Evolutionary conservation across 2,113 vertebrate species (phyloP).

Genomic region (Chionomys nivalis): DNA sequence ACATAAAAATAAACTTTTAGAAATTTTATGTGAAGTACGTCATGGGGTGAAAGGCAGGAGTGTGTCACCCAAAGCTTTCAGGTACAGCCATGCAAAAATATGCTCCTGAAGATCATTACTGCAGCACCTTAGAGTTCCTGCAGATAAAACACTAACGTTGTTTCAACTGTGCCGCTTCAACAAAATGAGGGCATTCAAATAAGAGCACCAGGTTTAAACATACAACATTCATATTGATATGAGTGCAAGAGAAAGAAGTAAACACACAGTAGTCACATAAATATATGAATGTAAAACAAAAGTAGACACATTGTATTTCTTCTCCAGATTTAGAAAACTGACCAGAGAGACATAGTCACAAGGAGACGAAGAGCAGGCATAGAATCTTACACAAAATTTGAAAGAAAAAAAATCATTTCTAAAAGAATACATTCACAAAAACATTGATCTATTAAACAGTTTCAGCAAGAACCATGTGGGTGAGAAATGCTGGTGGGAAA

Average conservation of each 20-base stretch:
- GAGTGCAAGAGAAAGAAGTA: not conserved
- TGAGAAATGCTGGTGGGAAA: too few relatives aligned
- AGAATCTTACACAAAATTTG: too few relatives aligned
- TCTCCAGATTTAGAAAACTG: not conserved
- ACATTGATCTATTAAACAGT: not conserved
- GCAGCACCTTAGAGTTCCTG: not conserved
- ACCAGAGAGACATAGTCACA: not conserved
- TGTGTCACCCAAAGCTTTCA: not conserved
- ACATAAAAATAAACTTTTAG: not conserved
- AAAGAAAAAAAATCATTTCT: not conserved
- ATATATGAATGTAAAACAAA: not conserved
- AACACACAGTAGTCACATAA: not conserved
- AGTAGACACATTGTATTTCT: not conserved
- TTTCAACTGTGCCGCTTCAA: not conserved
- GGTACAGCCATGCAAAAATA: not conserved
- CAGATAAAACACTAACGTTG: not conserved
- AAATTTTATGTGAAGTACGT: not conserved
- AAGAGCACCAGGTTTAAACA: not conserved
- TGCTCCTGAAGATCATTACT: not conserved
- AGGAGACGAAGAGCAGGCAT: too few relatives aligned
- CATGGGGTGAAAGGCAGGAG: not conserved
- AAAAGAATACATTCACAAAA: not conserved
- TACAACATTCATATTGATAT: too few relatives aligned
- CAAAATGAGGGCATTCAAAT: not conserved
- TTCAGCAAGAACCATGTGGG: too few relatives aligned